Evolutionary conservation across 2,888 invertebrate genomes (phyloP).

Genomic region (Polylopha cassiicola): DNA sequence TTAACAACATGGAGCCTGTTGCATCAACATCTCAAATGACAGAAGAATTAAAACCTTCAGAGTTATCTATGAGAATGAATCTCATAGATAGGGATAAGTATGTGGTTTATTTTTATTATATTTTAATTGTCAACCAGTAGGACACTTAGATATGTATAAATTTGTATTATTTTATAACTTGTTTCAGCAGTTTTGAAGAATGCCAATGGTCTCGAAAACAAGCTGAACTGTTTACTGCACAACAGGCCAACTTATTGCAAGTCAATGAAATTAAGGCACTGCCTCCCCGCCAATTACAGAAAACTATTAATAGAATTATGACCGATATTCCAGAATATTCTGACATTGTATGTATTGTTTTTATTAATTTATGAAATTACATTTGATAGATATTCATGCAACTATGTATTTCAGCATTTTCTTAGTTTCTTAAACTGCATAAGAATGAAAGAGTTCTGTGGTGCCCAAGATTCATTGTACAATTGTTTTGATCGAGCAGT

Average conservation of each 20-base stretch:
- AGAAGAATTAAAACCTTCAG: conserved; percentile 57
- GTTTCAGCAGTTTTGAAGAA: conserved; percentile 68
- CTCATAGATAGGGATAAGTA: conserved; percentile 66
- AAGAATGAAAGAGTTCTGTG: conserved; percentile 91
- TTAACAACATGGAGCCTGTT: conserved; percentile 59
- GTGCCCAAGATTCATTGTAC: conserved; percentile 86
- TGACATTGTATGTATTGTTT: conserved; percentile 82
- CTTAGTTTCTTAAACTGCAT: conserved; percentile 93
- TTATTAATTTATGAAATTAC: background rate
- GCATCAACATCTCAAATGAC: conserved; percentile 37
- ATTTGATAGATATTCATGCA: too few species aligned
- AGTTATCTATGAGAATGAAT: conserved; percentile 60
- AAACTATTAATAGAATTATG: conserved; percentile 83
- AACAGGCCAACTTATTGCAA: conserved; percentile 89
- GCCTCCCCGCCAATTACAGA: conserved; percentile 85
- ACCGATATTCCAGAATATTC: conserved; percentile 87
- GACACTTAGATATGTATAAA: background rate
- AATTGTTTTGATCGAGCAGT: conserved; percentile 87
- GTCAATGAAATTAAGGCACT: conserved; percentile 89
- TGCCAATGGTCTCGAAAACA: conserved; percentile 91
- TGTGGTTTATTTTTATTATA: conserved; percentile 27
- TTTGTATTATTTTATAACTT: conserved; percentile 10
- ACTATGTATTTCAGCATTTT: conserved; percentile 83
- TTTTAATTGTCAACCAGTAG: conserved; percentile 2
- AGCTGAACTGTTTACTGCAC: conserved; percentile 92